These are phyloP conservation scores for Panthera tigris DNA, from an alignment of 2,113 vertebrate species.

Conservation along the genomic window DNA sequence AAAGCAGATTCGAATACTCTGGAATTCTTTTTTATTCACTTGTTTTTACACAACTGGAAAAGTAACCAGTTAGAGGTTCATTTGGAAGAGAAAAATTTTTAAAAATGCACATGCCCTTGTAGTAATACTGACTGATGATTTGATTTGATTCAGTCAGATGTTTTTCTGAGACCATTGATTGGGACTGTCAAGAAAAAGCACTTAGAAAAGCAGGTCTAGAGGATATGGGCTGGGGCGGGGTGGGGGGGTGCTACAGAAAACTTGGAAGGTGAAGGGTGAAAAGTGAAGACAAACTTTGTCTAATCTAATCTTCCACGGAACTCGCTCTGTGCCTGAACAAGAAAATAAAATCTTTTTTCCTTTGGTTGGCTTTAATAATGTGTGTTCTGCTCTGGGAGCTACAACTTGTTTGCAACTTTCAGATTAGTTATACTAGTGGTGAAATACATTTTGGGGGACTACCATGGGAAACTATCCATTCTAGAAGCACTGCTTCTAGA, in stretches of 20 bases:
- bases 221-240: background rate
- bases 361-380: background rate
- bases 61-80: background rate
- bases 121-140: background rate
- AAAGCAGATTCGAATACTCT: background rate
- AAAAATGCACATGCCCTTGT: background rate
- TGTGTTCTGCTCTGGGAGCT: background rate
- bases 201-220: background rate
- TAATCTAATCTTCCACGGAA: background rate
- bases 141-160: background rate
- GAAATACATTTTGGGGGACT: background rate
- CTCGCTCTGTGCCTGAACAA: background rate
- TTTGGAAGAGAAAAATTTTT: background rate
- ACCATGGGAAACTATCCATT: background rate
- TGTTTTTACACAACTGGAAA: background rate
- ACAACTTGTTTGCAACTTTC: background rate
- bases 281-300: background rate
- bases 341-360: background rate
- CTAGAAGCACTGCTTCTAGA: background rate
- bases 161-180: background rate
- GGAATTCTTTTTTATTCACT: background rate
- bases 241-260: background rate
- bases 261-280: background rate
- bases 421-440: background rate
- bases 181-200: background rate